Evolutionary conservation across 1,140 invertebrate species (phyloP), one percentile per base, ranked within the genome.

Genomic region (Ips nitidus): DNA sequence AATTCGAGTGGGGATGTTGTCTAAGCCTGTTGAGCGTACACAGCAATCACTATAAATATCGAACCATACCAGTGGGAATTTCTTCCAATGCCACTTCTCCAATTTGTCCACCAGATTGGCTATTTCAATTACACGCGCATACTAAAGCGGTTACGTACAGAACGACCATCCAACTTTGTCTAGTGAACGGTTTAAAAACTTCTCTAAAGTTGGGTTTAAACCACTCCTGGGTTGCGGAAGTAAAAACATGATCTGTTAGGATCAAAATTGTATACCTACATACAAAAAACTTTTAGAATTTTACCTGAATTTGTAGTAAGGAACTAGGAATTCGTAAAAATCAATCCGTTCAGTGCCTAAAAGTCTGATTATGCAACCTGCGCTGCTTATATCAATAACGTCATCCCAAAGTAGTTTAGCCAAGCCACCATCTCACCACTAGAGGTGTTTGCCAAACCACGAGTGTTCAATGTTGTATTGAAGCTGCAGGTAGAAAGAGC

Each of bases 261-360:
- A 40, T 71, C 4, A 55, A 52, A n/a, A 68, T 74, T 1, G 73
- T 69, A 59, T 74, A 75, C 6, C 68, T 56, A 41, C 72, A 75
- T 37, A 55, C 73, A 77, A 40, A 58, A 68, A 4, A 70, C 53
- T 61, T 73, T 77, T 61, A 55, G 71, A 72, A 57, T 60, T 7
- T 43, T 66, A 75, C 72, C 71, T 70, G 61, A 75, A 77, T 52
- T 72, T 71, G 52, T 75, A 77, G 53, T 71, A 68, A 0, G 75
- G 75, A 36, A 72, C 62, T 4, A 77, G 45, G 41, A 64, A 75
- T 41, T 77, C 75, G 41, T 71, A 71, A 57, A 70, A 71, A 45
- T 74, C 63, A 1, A 77, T 72, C 55, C 75, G 37, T 38, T 42
- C 64, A 1, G 38, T 56, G 52, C 37, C 38, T 41, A 59, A 41